Evolutionary conservation across 2,888 invertebrate species (phyloP).

Genomic region (Pollenia labialis): DNA sequence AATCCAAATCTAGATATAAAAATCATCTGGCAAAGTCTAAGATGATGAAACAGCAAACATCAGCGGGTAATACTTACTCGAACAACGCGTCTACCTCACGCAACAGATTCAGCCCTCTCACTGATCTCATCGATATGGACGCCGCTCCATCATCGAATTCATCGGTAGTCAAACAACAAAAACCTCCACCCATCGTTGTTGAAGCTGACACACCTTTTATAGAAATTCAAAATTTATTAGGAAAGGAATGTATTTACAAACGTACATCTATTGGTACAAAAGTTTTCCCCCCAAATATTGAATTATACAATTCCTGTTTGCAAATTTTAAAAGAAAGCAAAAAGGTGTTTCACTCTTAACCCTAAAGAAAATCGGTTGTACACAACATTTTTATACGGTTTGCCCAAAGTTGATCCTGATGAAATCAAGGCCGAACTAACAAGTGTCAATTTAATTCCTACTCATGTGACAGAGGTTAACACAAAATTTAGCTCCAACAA

Average conservation of each 20-base stretch:
- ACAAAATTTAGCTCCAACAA: conserved; percentile 10
- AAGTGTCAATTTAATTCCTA: conserved; percentile 5
- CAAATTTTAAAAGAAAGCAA: conserved; percentile 19
- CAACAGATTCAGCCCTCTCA: conserved; percentile 5
- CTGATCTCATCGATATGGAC: conserved; percentile 18
- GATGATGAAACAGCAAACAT: too few relatives aligned
- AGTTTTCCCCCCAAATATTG: not conserved
- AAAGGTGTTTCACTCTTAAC: conserved; percentile 1
- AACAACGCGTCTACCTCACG: conserved; percentile 4
- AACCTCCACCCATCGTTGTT: conserved; percentile 8
- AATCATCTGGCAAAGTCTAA: too few relatives aligned
- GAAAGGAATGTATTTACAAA: conserved; percentile 7
- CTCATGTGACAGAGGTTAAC: not conserved
- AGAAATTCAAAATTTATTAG: conserved; percentile 5
- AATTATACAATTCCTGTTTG: conserved; percentile 20
- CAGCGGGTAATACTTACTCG: not conserved
- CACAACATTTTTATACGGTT: conserved; percentile 7
- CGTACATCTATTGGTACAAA: not conserved
- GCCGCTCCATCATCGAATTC: not conserved
- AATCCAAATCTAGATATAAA: too few relatives aligned
- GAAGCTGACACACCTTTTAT: conserved; percentile 1
- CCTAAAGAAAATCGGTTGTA: conserved; percentile 8
- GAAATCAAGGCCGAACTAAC: not conserved
- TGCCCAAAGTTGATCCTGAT: not conserved
- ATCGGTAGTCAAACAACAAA: conserved; percentile 11